Evolutionary conservation across 2,113 vertebrate genomes (phyloP).

Genomic region (Syngnathus floridae): DNA sequence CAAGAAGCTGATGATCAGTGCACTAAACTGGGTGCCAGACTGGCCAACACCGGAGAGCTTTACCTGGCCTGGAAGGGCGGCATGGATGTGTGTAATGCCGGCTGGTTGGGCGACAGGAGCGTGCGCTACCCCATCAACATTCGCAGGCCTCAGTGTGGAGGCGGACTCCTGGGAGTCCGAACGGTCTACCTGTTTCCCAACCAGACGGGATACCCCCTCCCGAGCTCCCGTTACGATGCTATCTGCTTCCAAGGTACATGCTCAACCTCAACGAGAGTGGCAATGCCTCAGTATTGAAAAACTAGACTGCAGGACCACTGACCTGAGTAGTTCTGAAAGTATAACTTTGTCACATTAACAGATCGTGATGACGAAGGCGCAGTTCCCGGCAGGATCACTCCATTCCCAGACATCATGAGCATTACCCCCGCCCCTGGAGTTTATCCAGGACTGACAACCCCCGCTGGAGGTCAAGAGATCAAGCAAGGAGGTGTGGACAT

Average conservation of each 20-base stretch:
- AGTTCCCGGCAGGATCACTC: slow-evolving; percentile 36
- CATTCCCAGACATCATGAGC: slow-evolving; percentile 66
- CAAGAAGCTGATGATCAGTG: slow-evolving; percentile 84
- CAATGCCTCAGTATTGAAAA: not conserved
- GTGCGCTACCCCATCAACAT: slow-evolving; percentile 93
- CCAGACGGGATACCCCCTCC: slow-evolving; percentile 89
- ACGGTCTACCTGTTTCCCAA: slow-evolving; percentile 85
- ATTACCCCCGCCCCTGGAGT: slow-evolving; percentile 59
- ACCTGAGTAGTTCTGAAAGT: not conserved
- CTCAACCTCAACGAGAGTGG: not conserved
- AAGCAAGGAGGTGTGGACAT: slow-evolving; percentile 69
- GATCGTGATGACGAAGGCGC: slow-evolving; percentile 33
- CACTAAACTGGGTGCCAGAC: slow-evolving; percentile 73
- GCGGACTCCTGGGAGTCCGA: slow-evolving; percentile 86
- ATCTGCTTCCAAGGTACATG: slow-evolving; percentile 84
- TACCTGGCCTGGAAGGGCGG: slow-evolving; percentile 90
- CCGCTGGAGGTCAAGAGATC: slow-evolving; percentile 58
- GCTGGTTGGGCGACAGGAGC: slow-evolving; percentile 89
- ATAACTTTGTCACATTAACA: slow-evolving; percentile 11
- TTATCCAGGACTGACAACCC: slow-evolving; percentile 54
- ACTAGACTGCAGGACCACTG: too few species aligned
- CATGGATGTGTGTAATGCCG: slow-evolving; percentile 92
- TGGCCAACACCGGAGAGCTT: slow-evolving; percentile 89
- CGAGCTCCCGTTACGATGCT: slow-evolving; percentile 82
- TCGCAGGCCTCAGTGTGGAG: slow-evolving; percentile 86